Evolutionary conservation across 2,888 invertebrate species (phyloP), one percentile per base, ranked within the genome.

Genomic region (Chrysotoxum bicinctum): DNA sequence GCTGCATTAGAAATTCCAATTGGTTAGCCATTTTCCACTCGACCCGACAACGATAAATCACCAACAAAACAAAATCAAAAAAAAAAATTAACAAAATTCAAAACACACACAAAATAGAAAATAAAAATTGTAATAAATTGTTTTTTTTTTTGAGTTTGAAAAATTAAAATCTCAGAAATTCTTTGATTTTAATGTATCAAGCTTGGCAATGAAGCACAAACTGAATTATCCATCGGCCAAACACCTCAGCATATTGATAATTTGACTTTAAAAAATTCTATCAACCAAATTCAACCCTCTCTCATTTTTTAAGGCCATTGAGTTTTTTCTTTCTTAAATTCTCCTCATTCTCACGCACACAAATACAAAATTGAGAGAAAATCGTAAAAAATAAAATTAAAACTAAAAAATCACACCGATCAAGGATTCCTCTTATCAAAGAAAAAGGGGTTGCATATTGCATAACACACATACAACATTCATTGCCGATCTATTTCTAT

Each of bases 1-100:
- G 89, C 78, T 91, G 91, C 91, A 91, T 91, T 52, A 90, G 88
- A 73, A 91, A 89, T 87, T 90, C 91, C 90, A 91, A 89, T 90
- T 91, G 91, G 70, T 89, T 89, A 43, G 91, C 89, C 91, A 91
- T 91, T n/a, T 91, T 50, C 4, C 32, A n/a, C 66, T 66, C 35
- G 35, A 50, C 50, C 50, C 35, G 30, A 60, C 12, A 58, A 58
- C 14, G 14, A 21, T 8, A 52, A 45, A 66, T 73, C 73, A 60
- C 35, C 70, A 76, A 66, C 66, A 60, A 64, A 40, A 73, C 75
- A 26, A 64, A 50, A 64, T 54, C 56, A 62, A 64, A 30, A 37
- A 54, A 66, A 19, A 56, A 54, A 45, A n/a, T 40, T 4, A 35
- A 60, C 37, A 45, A 64, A 76, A 72, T 56, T 16, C 16, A 50